phyloP scores from a whole-genome alignment of 2,797 vertebrate genomes.

The Ceryle rudis region DNA sequence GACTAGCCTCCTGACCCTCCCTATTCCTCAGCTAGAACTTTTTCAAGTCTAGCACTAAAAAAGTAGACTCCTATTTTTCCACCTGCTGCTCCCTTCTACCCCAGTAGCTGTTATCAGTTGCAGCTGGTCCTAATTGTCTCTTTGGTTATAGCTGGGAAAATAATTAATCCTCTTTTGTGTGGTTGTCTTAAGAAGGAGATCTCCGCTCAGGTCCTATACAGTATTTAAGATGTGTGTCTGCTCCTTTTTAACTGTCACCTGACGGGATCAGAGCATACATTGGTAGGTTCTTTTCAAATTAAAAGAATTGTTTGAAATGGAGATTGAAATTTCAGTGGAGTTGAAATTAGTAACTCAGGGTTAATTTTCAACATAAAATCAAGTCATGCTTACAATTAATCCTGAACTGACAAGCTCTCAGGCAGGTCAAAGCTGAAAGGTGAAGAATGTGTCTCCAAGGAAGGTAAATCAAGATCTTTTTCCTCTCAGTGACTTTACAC shows the following conservation, averaged over 20 bases:
- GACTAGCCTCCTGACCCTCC: neutral
- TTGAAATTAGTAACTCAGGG: neutral
- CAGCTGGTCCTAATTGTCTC: neutral
- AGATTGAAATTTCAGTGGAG: neutral
- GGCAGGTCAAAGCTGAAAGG: neutral
- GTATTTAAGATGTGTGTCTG: neutral
- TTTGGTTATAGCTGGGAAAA: neutral
- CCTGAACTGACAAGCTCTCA: neutral
- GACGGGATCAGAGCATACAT: neutral
- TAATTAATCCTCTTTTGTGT: neutral
- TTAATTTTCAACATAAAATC: conserved; percentile 27
- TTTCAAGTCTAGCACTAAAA: neutral
- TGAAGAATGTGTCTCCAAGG: neutral
- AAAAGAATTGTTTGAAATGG: neutral
- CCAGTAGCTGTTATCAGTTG: neutral
- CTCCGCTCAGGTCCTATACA: neutral
- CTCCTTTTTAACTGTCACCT: neutral
- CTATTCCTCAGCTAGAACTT: neutral
- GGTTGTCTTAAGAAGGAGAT: neutral
- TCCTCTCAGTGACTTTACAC: neutral
- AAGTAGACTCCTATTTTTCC: neutral
- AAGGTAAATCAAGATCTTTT: neutral
- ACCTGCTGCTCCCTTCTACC: neutral
- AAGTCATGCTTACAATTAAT: conserved; percentile 12
- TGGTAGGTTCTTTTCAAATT: neutral